phyloP scores from a whole-genome alignment of 2,888 invertebrate genomes.

The Polia nebulosa region DNA sequence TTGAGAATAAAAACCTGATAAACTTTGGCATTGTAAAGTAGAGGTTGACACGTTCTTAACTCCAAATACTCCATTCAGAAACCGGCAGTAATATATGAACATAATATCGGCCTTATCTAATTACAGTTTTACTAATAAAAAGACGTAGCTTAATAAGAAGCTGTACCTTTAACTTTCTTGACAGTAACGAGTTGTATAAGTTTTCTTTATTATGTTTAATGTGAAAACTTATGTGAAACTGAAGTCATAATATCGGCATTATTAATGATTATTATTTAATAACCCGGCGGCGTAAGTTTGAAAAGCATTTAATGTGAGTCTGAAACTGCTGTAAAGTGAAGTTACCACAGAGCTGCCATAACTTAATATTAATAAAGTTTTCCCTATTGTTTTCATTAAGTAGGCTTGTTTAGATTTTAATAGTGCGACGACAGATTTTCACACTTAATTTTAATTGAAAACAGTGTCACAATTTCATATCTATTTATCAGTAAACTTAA shows the following conservation, averaged over 20 bases:
- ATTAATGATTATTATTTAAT: slow-evolving; percentile 39
- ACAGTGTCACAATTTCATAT: not conserved
- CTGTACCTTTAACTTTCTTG: not conserved
- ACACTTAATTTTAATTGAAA: not conserved
- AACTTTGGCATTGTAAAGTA: too few relatives aligned
- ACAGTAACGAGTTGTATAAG: not conserved
- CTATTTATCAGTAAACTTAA: not conserved
- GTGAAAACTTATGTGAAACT: not conserved
- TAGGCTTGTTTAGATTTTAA: slow-evolving; percentile 31
- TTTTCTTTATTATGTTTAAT: not conserved
- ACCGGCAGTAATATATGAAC: not conserved
- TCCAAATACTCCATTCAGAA: too few relatives aligned
- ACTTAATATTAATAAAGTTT: slow-evolving; percentile 69
- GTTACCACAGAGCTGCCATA: slow-evolving; percentile 33
- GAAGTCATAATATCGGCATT: slow-evolving; percentile 4
- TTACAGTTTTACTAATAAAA: not conserved
- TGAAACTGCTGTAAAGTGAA: slow-evolving; percentile 46
- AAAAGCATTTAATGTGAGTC: slow-evolving; percentile 51
- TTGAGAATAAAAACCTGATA: too few relatives aligned
- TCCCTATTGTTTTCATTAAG: slow-evolving; percentile 43
- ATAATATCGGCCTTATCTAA: too few relatives aligned
- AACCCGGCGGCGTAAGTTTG: slow-evolving; percentile 10
- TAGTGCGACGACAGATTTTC: slow-evolving; percentile 27
- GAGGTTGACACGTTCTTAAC: too few relatives aligned
- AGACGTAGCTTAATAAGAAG: not conserved